Base-by-base conservation (phyloP, 2,113 vertebrate genomes). In the Ciconia boyciana region DNA sequence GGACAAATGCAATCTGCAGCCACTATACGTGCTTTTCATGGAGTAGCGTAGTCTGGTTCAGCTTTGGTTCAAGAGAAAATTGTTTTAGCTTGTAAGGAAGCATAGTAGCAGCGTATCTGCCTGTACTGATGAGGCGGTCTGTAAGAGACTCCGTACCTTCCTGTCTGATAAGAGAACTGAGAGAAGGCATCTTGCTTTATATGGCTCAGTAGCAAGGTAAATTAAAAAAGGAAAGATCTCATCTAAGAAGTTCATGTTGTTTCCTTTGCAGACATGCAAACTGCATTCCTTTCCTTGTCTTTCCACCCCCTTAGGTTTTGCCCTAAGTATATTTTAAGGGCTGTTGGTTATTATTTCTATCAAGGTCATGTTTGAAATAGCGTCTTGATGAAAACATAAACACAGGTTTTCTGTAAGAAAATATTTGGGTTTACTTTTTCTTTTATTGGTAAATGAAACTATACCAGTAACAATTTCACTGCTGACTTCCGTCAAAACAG, bases 11-110 rank as follows among this genome's bases (percentile, higher is more conserved):
- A 13, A 1, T 24, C 52, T 65, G 44, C 18, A 41, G 46, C 51
- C 11, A 0, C 57, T 21, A 0, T 31, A 2, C 0, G 0, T 13
- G 29, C 17, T 51, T 22, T 28, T 39, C 11, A 2, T 34, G 28
- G 5, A 32, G 17, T 3, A 10, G 25, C 16, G 1, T 46, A 4
- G 43, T 19, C 22, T 19, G 65, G 19, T 31, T 60, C 31, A 7
- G 65, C 17, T 61, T 18, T 13, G n/a, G n/a, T 36, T 82, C 16
- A 8, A 8, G 41, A 51, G 44, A 21, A 68, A 43, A 39, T 11
- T 3, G 9, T 7, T 55, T 9, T 11, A 26, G 20, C 28, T 32
- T 16, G 17, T 62, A 11, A 32, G 52, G 41, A 55, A 31, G 71
- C 8, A 3, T 13, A 43, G 48, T 1, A 16, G 31, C 26, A 7